phyloP scores from a whole-genome alignment of 2,113 vertebrate genomes.

The Nothocercus julius region DNA sequence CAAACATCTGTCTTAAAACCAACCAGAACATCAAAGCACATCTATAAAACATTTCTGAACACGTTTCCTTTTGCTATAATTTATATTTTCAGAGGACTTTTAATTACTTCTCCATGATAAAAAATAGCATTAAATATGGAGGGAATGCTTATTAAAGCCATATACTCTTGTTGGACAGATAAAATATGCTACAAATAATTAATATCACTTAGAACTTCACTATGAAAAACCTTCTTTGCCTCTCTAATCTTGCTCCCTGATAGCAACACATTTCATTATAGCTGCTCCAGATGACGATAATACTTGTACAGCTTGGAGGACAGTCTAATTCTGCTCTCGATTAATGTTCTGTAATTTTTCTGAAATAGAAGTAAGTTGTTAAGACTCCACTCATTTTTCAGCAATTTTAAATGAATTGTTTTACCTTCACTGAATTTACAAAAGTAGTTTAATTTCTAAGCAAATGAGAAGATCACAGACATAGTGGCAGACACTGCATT shows the following conservation, averaged over 20 bases:
- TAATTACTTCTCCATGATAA: not conserved
- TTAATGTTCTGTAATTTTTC: not conserved
- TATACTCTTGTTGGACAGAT: not conserved
- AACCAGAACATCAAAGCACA: not conserved
- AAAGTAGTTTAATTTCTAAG: not conserved
- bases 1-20: conserved; percentile 18
- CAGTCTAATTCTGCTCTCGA: not conserved
- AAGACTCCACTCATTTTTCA: not conserved
- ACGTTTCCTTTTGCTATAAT: not conserved
- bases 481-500: accelerated
- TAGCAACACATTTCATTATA: not conserved
- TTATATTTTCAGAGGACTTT: not conserved
- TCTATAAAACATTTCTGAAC: not conserved
- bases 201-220: not conserved
- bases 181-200: not conserved
- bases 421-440: not conserved
- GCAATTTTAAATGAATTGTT: not conserved
- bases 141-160: not conserved
- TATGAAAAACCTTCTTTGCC: not conserved
- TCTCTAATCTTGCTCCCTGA: not conserved
- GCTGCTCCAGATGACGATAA: not conserved
- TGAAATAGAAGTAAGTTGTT: not conserved
- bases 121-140: not conserved
- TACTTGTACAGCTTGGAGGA: not conserved
- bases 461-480: not conserved